These are phyloP conservation scores for Melanaphis sacchari DNA, from an alignment of 1,140 invertebrate species.

Conservation along the genomic window DNA sequence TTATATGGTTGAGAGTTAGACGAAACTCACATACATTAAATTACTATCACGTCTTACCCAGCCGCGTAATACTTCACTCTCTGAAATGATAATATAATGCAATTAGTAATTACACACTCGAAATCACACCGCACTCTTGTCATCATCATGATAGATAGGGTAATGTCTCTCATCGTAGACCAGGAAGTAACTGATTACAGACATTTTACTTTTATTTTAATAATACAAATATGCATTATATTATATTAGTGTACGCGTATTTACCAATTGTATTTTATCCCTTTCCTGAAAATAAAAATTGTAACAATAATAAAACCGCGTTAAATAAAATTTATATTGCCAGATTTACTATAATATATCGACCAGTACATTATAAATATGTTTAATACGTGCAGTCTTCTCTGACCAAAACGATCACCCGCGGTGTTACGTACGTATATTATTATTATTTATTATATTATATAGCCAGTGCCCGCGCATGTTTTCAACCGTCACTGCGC, in stretches of 20 bases:
- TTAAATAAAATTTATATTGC: background rate
- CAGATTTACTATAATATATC: background rate
- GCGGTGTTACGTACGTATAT: slow-evolving; percentile 5
- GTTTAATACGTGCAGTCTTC: background rate
- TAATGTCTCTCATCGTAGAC: background rate
- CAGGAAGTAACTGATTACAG: background rate
- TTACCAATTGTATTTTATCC: background rate
- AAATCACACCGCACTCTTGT: background rate
- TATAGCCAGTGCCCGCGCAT: background rate
- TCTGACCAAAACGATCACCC: background rate
- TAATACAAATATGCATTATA: background rate
- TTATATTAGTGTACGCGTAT: background rate
- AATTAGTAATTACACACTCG: slow-evolving; percentile 8
- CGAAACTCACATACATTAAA: background rate
- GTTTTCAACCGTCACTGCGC: background rate
- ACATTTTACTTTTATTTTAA: background rate
- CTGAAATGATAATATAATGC: slow-evolving; percentile 1
- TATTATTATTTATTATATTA: slow-evolving; percentile 5
- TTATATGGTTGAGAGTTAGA: background rate
- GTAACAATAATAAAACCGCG: background rate
- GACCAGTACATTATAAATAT: background rate
- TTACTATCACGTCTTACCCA: background rate
- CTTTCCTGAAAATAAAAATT: background rate
- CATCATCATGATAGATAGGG: background rate
- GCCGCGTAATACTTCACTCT: background rate